A percentile compares a stretch with the other conserved stretches of the same genome.
These are phyloP conservation scores for Tamandua tetradactyla DNA, from an alignment of 2,797 vertebrate species.

Conservation along the genomic window DNA sequence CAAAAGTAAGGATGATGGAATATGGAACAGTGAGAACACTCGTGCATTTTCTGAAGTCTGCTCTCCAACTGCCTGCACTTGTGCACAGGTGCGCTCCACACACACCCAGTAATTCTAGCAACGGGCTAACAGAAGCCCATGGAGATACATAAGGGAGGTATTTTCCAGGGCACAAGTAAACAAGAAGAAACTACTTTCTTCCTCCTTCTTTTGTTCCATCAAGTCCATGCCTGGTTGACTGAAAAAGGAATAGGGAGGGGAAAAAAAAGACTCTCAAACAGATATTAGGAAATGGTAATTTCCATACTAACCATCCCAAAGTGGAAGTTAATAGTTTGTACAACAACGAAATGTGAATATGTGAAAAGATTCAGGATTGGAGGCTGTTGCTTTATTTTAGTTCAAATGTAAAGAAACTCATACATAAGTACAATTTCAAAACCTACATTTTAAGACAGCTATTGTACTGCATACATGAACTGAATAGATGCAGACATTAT, in stretches of 20 bases:
- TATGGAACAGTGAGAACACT: not conserved
- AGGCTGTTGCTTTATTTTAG: not conserved
- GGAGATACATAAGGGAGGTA: not conserved
- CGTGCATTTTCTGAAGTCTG: not conserved
- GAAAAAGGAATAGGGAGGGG: not conserved
- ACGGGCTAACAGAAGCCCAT: not conserved
- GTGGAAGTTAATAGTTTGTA: not conserved
- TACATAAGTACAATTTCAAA: slow-evolving; percentile 11
- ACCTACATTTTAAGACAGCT: not conserved
- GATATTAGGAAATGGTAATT: not conserved
- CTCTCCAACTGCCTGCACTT: not conserved
- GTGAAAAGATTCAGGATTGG: not conserved
- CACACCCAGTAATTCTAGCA: not conserved
- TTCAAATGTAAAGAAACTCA: not conserved
- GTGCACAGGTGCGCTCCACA: not conserved
- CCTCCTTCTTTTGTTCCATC: not conserved
- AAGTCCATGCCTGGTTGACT: not conserved
- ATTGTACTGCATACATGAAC: not conserved
- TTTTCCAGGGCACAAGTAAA: not conserved
- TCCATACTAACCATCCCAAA: not conserved
- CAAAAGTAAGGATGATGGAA: not conserved
- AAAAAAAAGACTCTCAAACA: not conserved
- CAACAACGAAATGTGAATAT: not conserved
- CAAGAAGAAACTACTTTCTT: not conserved
- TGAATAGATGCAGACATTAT: slow-evolving; percentile 34